Percentiles rank a stretch among this genome's conserved stretches.
Conservation (phyloP, 2,797 vertebrate species). For the Sparidentex hasta region DNA sequence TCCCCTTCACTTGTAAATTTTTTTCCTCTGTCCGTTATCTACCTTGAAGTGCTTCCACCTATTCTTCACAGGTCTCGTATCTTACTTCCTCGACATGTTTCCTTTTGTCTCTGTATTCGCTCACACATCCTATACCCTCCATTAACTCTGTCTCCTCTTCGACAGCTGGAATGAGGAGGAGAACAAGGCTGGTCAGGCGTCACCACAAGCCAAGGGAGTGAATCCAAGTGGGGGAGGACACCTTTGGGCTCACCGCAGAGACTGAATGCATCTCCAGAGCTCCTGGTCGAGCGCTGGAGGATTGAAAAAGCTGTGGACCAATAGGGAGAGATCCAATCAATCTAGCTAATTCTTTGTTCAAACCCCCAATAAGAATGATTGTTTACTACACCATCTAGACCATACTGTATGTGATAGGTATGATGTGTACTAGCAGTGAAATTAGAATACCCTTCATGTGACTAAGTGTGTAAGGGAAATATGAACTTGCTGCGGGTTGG, state of each 20-base stretch:
- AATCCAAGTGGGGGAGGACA: conserved; percentile 27
- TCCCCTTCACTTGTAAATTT: background rate
- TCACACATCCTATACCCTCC: background rate
- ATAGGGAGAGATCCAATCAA: conserved; percentile 40
- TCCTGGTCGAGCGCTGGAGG: conserved; percentile 64
- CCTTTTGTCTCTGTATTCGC: conserved; percentile 6
- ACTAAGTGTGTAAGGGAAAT: conserved; percentile 52
- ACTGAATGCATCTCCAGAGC: conserved; percentile 59
- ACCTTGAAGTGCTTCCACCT: conserved; percentile 9
- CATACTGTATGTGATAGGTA: conserved; percentile 53
- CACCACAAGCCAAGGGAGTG: conserved; percentile 69
- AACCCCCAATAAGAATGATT: conserved; percentile 41
- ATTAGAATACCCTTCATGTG: conserved; percentile 52
- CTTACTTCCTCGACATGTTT: background rate
- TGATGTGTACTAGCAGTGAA: conserved; percentile 51
- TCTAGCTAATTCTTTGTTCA: conserved; percentile 52
- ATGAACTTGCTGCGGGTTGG: conserved; percentile 34
- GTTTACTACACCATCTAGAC: conserved; percentile 55
- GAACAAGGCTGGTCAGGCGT: conserved; percentile 59
- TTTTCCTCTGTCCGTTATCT: conserved; percentile 3
- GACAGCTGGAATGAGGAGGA: conserved; percentile 69
- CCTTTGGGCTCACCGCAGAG: conserved; percentile 50
- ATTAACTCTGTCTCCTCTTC: conserved; percentile 7
- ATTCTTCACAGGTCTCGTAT: background rate
- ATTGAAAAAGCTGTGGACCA: conserved; percentile 49